Conservation (phyloP, 2,113 vertebrate genomes). For the Phyllostomus hastatus region DNA sequence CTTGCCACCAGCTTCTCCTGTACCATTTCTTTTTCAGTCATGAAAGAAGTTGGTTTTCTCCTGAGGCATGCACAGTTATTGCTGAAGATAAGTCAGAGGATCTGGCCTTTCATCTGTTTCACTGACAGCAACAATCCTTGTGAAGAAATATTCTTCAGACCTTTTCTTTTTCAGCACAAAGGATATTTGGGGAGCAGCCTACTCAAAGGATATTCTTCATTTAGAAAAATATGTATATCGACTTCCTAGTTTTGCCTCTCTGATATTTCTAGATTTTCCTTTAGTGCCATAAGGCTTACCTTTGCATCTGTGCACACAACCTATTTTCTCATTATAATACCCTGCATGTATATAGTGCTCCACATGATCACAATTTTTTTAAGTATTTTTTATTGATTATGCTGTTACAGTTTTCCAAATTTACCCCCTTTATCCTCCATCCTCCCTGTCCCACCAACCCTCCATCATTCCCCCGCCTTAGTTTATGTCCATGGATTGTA, state of each 20-base stretch:
- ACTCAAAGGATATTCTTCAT: neutral
- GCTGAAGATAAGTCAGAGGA: neutral
- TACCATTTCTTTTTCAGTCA: neutral
- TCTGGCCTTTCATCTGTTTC: neutral
- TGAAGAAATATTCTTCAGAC: neutral
- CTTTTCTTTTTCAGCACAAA: neutral
- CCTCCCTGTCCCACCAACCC: too few relatives aligned
- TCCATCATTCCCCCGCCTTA: too few relatives aligned
- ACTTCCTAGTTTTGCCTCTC: neutral
- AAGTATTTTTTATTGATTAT: too few relatives aligned
- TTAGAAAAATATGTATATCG: neutral
- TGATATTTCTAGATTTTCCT: neutral
- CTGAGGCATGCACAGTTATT: neutral
- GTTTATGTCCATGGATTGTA: too few relatives aligned
- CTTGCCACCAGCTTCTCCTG: too few relatives aligned
- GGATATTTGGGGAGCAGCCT: neutral
- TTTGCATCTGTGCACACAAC: neutral
- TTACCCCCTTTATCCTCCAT: too few relatives aligned
- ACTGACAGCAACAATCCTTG: neutral
- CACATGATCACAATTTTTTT: neutral
- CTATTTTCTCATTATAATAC: neutral
- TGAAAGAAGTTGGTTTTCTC: neutral
- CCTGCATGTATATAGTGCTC: neutral
- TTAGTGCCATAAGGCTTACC: neutral
- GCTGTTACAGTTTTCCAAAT: too few relatives aligned